A percentile compares a stretch with the other conserved stretches of the same genome.
phyloP scores from a whole-genome alignment of 2,113 vertebrate species.

The Pseudorhombus dupliciocellatus region DNA sequence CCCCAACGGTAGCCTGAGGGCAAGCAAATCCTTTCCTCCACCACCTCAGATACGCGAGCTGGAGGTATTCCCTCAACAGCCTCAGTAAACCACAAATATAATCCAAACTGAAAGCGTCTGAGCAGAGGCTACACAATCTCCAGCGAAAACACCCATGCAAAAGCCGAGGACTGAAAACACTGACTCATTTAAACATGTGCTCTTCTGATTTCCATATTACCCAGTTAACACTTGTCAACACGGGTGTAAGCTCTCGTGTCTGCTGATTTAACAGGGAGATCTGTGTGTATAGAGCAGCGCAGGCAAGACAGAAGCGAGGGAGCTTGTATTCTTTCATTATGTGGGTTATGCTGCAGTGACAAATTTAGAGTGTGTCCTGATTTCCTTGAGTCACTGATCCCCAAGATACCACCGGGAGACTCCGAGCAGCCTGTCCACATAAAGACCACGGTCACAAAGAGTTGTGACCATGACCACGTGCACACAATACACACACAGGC shows the following conservation, averaged over 20 bases:
- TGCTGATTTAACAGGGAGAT: constrained; percentile 34
- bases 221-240: constrained; percentile 71
- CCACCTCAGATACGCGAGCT: constrained; percentile 55
- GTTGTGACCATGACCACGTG: constrained; percentile 48
- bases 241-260: constrained; percentile 29
- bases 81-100: constrained; percentile 67
- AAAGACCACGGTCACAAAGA: constrained; percentile 53
- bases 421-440: constrained; percentile 63
- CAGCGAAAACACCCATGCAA: constrained; percentile 65
- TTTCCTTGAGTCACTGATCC: constrained; percentile 81
- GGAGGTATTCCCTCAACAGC: constrained; percentile 72
- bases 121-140: constrained; percentile 60
- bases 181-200: constrained; percentile 77
- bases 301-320: constrained; percentile 38
- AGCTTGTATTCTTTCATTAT: constrained; percentile 78
- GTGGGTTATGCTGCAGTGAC: constrained; percentile 86
- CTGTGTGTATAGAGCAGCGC: constrained; percentile 18
- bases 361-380: constrained; percentile 87
- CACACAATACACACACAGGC: constrained; percentile 41
- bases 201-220: constrained; percentile 72
- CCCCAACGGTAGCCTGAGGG: constrained; percentile 59
- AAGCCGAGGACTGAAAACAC: constrained; percentile 63
- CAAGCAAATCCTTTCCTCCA: constrained; percentile 68
- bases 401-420: constrained; percentile 76
- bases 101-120: constrained; percentile 59